Percentiles rank a stretch among this genome's conserved stretches.
These are phyloP conservation scores for Barbus barbus DNA, from an alignment of 2,113 vertebrate species.

Conservation along the genomic window DNA sequence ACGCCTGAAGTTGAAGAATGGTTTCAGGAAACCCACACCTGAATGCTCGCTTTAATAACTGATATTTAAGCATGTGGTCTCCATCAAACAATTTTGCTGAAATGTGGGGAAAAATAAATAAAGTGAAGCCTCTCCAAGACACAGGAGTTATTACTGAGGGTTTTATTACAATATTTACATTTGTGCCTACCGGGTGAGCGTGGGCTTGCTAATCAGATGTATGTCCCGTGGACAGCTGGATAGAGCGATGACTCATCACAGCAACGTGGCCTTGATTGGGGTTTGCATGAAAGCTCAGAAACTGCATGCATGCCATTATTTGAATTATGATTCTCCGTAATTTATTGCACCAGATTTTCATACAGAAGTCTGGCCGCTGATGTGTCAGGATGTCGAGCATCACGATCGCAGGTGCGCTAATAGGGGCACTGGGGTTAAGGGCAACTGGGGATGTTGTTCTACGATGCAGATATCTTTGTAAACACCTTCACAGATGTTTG, in stretches of 20 bases:
- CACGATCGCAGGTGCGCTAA: slow-evolving; percentile 13
- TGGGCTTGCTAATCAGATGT: slow-evolving; percentile 76
- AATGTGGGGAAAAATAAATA: slow-evolving; percentile 61
- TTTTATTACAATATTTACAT: slow-evolving; percentile 82
- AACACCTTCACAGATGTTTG: not conserved
- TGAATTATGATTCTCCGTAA: slow-evolving; percentile 62
- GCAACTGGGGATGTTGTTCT: not conserved
- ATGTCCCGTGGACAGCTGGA: slow-evolving; percentile 80
- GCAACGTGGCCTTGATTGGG: slow-evolving; percentile 76
- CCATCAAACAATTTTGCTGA: slow-evolving; percentile 61
- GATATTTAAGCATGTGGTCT: slow-evolving; percentile 55
- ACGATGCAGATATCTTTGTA: not conserved
- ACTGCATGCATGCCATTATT: slow-evolving; percentile 66
- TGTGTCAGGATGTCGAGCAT: not conserved
- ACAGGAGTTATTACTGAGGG: slow-evolving; percentile 67
- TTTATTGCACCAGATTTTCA: slow-evolving; percentile 64
- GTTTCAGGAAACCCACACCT: slow-evolving; percentile 55
- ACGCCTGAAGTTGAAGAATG: slow-evolving; percentile 45
- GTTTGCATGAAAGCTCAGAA: slow-evolving; percentile 70
- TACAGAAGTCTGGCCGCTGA: slow-evolving; percentile 49
- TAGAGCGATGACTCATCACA: slow-evolving; percentile 78
- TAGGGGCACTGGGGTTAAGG: slow-evolving; percentile 4
- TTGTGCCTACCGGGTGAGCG: slow-evolving; percentile 71
- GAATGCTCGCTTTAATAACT: slow-evolving; percentile 63
- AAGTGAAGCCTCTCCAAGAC: slow-evolving; percentile 56